These are phyloP conservation scores for Cyclina sinensis DNA, from an alignment of 1,140 invertebrate genomes.

Conservation along the genomic window DNA sequence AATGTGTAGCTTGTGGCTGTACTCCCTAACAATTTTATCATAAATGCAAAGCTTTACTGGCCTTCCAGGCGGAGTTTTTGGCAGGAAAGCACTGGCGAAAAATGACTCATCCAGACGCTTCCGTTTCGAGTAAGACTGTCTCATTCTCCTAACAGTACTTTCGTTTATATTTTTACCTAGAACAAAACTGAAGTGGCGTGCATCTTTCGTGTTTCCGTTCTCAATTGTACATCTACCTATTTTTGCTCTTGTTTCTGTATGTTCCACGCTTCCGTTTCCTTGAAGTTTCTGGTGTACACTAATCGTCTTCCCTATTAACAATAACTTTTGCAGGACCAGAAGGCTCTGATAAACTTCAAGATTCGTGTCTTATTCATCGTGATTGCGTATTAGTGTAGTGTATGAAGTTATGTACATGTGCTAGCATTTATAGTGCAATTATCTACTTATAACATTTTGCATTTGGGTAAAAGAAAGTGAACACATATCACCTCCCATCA, in stretches of 20 bases:
- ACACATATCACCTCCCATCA: no score
- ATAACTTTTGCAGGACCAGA: no score
- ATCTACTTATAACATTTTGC: no score
- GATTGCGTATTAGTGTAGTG: no score
- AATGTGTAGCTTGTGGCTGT: neutral
- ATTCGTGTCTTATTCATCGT: no score
- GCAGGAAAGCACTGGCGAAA: neutral
- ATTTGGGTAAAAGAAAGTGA: no score
- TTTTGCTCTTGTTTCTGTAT: neutral
- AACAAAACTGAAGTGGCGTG: constrained; percentile 16
- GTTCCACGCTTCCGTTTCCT: constrained; percentile 13
- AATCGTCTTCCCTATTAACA: no score
- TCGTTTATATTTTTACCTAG: constrained; percentile 9
- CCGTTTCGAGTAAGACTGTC: neutral
- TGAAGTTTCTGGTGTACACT: neutral
- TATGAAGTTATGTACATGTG: no score
- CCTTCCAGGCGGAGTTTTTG: neutral
- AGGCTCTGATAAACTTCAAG: no score
- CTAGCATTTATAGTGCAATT: no score
- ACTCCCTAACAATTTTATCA: neutral
- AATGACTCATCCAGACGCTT: neutral
- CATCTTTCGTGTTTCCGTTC: constrained; percentile 32
- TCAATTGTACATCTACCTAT: constrained; percentile 43
- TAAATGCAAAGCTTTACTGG: neutral
- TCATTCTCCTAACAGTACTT: constrained; percentile 29